These are phyloP conservation scores for Sminthopsis crassicaudata DNA, from an alignment of 2,113 vertebrate genomes.

Conservation along the genomic window DNA sequence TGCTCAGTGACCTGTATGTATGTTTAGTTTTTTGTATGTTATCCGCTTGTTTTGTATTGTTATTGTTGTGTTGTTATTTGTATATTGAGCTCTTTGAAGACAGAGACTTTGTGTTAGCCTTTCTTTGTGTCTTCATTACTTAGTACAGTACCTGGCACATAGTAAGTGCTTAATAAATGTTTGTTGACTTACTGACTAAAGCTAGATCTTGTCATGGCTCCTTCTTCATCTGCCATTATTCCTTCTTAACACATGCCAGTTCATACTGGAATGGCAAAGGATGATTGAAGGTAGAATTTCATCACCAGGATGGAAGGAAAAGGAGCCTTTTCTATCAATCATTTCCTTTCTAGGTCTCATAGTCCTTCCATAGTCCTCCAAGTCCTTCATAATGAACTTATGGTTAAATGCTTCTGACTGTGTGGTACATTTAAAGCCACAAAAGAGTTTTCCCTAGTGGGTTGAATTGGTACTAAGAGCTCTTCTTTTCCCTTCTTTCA, in stretches of 20 bases:
- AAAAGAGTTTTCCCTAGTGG: slow-evolving; percentile 23
- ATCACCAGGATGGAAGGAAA: slow-evolving; percentile 31
- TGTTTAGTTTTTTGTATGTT: not conserved
- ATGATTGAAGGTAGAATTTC: slow-evolving; percentile 11
- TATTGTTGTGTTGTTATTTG: not conserved
- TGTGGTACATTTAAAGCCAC: slow-evolving; percentile 2
- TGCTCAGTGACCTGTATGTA: not conserved
- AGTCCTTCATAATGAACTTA: slow-evolving; percentile 25
- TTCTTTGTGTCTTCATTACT: not conserved
- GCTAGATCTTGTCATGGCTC: not conserved
- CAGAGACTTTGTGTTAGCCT: not conserved
- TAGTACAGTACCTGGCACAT: not conserved
- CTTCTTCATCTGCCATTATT: not conserved
- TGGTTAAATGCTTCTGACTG: slow-evolving; percentile 15
- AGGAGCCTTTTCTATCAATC: slow-evolving; percentile 35
- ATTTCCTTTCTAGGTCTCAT: not conserved
- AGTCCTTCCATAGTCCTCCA: no score
- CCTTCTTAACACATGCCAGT: not conserved
- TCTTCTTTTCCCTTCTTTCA: not conserved
- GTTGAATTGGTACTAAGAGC: not conserved
- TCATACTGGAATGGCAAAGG: not conserved
- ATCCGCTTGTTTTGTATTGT: not conserved
- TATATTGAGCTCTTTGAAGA: not conserved
- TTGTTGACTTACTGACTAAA: not conserved
- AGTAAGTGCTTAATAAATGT: not conserved